Conservation (phyloP, 1,140 invertebrate genomes). For the Pseudomyrmex dendroicus region DNA sequence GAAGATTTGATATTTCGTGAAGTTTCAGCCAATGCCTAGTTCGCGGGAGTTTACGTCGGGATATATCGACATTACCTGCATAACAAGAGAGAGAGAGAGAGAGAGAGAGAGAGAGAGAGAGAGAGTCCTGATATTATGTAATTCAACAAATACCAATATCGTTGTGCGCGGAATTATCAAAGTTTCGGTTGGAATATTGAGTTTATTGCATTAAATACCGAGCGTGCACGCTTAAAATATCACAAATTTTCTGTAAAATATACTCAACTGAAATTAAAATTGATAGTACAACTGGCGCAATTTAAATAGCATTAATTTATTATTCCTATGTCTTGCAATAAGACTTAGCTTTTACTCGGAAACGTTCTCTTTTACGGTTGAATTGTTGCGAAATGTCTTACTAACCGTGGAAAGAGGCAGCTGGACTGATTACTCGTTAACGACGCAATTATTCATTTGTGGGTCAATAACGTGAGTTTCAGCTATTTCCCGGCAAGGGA, state of each 20-base stretch:
- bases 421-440: constrained; percentile 58
- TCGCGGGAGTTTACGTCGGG: constrained; percentile 12
- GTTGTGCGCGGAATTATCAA: background rate
- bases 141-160: constrained; percentile 38
- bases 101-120: too few species aligned
- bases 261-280: background rate
- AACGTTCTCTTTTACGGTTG: background rate
- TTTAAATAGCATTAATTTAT: background rate
- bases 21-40: constrained; percentile 48
- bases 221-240: background rate
- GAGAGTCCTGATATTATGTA: constrained; percentile 13
- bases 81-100: background rate
- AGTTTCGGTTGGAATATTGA: constrained; percentile 26
- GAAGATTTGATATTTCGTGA: constrained; percentile 47
- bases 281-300: background rate
- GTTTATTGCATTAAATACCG: constrained; percentile 7
- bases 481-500: constrained; percentile 11
- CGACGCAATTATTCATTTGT: constrained; percentile 63
- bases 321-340: background rate
- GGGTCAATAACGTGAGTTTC: constrained; percentile 59
- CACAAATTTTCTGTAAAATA: background rate
- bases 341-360: background rate
- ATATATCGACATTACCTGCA: constrained; percentile 45
- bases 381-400: constrained; percentile 58
- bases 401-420: constrained; percentile 51